Base-by-base conservation (phyloP, 2,888 invertebrate species). In the Synanthedon vespiformis region DNA sequence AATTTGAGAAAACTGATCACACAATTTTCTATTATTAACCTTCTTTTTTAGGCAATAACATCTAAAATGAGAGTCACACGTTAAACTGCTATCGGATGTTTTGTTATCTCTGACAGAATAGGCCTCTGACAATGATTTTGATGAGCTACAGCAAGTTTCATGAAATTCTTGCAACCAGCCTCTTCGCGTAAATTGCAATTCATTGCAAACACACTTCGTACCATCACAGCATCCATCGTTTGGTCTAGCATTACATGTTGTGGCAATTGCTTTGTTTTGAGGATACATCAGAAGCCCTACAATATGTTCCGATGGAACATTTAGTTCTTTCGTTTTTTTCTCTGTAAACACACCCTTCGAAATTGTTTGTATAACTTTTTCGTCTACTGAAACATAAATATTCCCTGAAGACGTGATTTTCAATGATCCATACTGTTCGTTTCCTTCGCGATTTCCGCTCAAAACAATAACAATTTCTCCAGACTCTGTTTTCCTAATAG, bases 381-480 rank as follows among this genome's bases (percentile, higher is more conserved):
- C 65, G 53, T 77, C 66, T 16, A 76, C 58, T 13, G 65, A 55
- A 13, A 77, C 57, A 53, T 67, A 74, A 57, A 81, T 67, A 57
- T 73, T 77, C 16, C 77, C 78, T 1, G 80, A 78, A 10, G 66
- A 55, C 40, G 75, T 70, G 4, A 80, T 69, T 63, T 74, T 80
- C 16, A 83, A 59, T 18, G 69, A 67, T 40, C 69, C 72, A 55
- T 65, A 64, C 49, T 63, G 57, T 16, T 53, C 59, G 40, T 61
- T 63, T 5, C 40, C 52, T 40, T 64, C 55, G 2, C 55, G 53
- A 12, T 66, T 57, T n/a, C 52, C 59, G 54, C 67, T 66, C 40
- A 78, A 57, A 49, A 51, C 52, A 53, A 80, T 70, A 4, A 56
- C 63, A 16, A 78, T 71, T 60, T 76, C 67, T 3, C 73, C 74